Evolutionary conservation across 2,113 vertebrate species (phyloP), one percentile per base, ranked within the genome.

Genomic region (Pipra filicauda): DNA sequence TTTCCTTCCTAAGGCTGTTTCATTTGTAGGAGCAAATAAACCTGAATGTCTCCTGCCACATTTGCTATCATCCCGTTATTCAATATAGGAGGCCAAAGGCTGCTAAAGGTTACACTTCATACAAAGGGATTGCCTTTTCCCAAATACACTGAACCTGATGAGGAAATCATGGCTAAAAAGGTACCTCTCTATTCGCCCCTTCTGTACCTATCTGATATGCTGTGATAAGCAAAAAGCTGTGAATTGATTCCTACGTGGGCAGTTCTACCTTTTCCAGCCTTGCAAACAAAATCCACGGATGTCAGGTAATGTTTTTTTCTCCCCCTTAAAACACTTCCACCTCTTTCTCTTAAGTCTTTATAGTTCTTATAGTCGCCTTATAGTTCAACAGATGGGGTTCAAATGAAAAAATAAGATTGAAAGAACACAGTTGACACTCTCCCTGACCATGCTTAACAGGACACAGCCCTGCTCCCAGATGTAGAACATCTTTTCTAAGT

Each of bases 1-100:
- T 33, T 8, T 3, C 4, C 18, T 37, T 43, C 6, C 51, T 82
- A 11, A 26, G 89, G 44, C 73, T 62, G 43, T 55, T 95, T 57
- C 89, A 55, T 85, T 80, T 72, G 61, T 76, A 66, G n/a, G 46
- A 91, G 41, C 75, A 83, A 93, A 91, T 67, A 92, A 73, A 59
- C 51, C 75, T 76, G 44, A 89, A 83, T 55, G n/a, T 82, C 58
- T 95, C 80, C 81, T 90, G 66, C 72, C 90, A 91, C 57, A 94
- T 88, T 71, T 91, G 80, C 84, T 85, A 4, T 69, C 86, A 55
- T 43, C 51, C 33, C 31, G 24, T 72, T 87, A 89, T 54, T 88
- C 87, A 79, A 28, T 6, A 67, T 6, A 61, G 13, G 65, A 61
- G 62, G 55, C 35, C 55, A 57, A 77, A 51, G 64, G 72, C 57